phyloP scores from a whole-genome alignment of 2,888 invertebrate genomes.

The Phrixothrix hirtus region DNA sequence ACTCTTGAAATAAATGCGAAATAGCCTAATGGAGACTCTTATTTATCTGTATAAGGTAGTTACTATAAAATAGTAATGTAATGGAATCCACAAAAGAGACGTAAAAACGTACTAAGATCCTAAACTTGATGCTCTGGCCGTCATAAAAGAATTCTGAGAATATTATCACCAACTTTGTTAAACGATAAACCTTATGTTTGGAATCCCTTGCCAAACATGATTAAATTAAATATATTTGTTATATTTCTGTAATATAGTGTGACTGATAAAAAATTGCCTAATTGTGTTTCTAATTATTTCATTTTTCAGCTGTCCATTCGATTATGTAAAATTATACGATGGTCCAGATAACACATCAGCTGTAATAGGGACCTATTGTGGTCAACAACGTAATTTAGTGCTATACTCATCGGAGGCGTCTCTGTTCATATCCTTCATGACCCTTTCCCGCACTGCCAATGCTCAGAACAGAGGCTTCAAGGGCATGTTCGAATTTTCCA shows the following conservation, averaged over 20 bases:
- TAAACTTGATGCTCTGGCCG: not conserved
- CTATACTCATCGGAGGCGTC: conserved; percentile 92
- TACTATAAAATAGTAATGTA: not conserved
- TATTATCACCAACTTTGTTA: too few species aligned
- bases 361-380: conserved; percentile 95
- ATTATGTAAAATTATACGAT: conserved; percentile 96
- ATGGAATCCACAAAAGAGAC: not conserved
- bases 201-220: too few species aligned
- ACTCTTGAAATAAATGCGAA: too few species aligned
- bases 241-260: too few species aligned
- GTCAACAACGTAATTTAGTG: conserved; percentile 94
- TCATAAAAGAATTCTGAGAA: too few species aligned
- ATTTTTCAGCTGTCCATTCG: conserved; percentile 95
- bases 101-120: not conserved
- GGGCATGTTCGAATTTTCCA: conserved; percentile 98
- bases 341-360: conserved; percentile 87
- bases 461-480: conserved; percentile 98
- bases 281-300: too few species aligned
- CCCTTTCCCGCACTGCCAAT: conserved; percentile 87
- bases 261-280: too few species aligned
- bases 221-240: too few species aligned
- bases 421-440: conserved; percentile 88
- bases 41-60: too few species aligned
- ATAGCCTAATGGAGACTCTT: too few species aligned
- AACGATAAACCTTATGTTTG: too few species aligned